Conservation (phyloP, 1,140 invertebrate genomes). For the Manduca sexta region DNA sequence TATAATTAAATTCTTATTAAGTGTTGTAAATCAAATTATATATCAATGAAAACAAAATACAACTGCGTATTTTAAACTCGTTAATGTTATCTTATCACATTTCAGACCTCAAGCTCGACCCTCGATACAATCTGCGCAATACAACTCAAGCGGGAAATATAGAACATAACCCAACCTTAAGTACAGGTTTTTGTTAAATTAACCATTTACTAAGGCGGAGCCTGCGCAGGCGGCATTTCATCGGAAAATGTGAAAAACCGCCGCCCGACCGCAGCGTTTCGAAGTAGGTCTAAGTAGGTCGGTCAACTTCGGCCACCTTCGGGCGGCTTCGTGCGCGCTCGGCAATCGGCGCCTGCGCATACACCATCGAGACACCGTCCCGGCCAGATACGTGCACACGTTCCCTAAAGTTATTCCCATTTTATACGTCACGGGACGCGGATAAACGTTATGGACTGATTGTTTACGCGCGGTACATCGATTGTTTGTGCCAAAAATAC, state of each 20-base stretch:
- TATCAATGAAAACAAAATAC: too few relatives aligned
- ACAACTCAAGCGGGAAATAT: neutral
- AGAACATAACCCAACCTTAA: neutral
- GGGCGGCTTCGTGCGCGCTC: constrained; percentile 40
- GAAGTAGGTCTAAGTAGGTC: constrained; percentile 62
- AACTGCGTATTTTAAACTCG: too few relatives aligned
- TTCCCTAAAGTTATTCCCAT: constrained; percentile 15
- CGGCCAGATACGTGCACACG: constrained; percentile 38
- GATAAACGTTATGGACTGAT: constrained; percentile 48
- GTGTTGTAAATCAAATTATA: too few relatives aligned
- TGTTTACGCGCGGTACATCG: constrained; percentile 18
- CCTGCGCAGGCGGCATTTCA: constrained; percentile 48
- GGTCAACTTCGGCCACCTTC: constrained; percentile 39
- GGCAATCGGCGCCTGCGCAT: constrained; percentile 45
- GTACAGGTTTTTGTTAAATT: constrained; percentile 31
- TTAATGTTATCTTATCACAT: neutral
- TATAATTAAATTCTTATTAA: too few relatives aligned
- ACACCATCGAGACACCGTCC: constrained; percentile 44
- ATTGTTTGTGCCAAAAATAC: constrained; percentile 1
- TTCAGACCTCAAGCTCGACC: constrained; percentile 6
- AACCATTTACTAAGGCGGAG: constrained; percentile 27
- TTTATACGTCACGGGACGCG: constrained; percentile 43
- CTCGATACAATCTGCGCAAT: neutral
- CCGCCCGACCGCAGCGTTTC: constrained; percentile 50
- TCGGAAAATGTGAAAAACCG: constrained; percentile 65